Percentiles rank a stretch among this genome's conserved stretches.
These are phyloP conservation scores for Agriopis aurantiaria DNA, from an alignment of 2,888 invertebrate genomes.

Conservation along the genomic window DNA sequence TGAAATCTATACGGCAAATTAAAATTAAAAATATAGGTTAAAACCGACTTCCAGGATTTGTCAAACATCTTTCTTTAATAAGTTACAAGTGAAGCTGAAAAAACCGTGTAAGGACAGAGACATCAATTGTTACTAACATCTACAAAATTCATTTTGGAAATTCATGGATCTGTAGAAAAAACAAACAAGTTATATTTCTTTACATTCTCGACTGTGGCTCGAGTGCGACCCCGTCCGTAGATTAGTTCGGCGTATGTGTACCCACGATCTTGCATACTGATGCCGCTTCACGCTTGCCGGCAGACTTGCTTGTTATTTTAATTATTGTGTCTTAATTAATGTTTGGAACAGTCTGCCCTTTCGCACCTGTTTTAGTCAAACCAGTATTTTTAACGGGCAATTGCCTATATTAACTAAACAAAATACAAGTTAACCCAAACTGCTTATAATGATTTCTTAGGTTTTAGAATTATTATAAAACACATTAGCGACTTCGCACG, in stretches of 20 bases:
- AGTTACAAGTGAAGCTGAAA: no score
- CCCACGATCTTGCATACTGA: constrained; percentile 74
- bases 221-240: constrained; percentile 2
- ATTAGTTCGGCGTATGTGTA: constrained; percentile 61
- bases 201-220: background rate
- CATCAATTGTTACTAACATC: background rate
- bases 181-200: background rate
- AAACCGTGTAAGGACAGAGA: no score
- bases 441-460: no score
- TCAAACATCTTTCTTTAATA: no score
- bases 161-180: background rate
- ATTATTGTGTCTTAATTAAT: constrained; percentile 81
- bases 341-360: constrained; percentile 45
- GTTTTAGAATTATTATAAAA: no score
- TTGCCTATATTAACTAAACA: no score
- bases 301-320: constrained; percentile 75
- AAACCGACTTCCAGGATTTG: no score
- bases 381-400: no score
- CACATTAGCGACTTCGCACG: no score
- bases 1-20: no score
- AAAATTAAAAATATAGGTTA: no score
- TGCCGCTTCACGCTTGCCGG: constrained; percentile 52
- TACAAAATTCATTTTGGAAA: background rate
- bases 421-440: no score
- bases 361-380: constrained; percentile 32